Evolutionary conservation across 1,140 invertebrate species (phyloP), one percentile per base, ranked within the genome.

Genomic region (Ceratitis capitata): DNA sequence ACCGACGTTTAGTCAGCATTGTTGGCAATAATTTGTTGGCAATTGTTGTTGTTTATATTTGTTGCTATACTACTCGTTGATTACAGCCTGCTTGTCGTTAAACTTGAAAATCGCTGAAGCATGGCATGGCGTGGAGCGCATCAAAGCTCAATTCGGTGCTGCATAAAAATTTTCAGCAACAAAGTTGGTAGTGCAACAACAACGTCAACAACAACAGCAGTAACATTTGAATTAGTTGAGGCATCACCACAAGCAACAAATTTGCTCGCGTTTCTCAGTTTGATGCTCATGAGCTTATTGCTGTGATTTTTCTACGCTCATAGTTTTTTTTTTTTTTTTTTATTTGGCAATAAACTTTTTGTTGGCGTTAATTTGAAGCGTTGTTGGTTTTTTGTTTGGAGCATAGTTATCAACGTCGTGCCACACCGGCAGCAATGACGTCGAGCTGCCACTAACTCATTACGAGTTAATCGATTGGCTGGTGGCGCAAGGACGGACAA

Each of bases 51-150:
- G 69, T 61, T 61, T n/a, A 16, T 53, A 19, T 4, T 35, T 35
- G 2, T 78, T 78, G 69, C 39, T 78, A 19, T 47, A 45, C 39
- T 45, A 69, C 14, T 35, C 39, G 64, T 39, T 69, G 64, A 39
- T 78, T 78, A 78, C n/a, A 23, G 10, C 16, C n/a, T 78, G 14
- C 16, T 78, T 78, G 39, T 45, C 69, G 69, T 85, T 85, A 56
- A 85, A 85, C 85, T 85, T 85, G 85, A 85, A 85, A 85, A 61
- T 85, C 78, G 58, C 74, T 85, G 51, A 61, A 58, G 85, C 85
- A 53, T 85, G 58, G 74, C 85, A 26, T n/a, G n/a, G n/a, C n/a
- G n/a, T n/a, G 23, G 58, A 23, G 69, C 69, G 39, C 69, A 78
- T 78, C 39, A 78, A 78, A 78, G 39, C 69, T 78, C 23, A 78